phyloP scores from a whole-genome alignment of 2,797 vertebrate genomes.

The Luscinia luscinia region DNA sequence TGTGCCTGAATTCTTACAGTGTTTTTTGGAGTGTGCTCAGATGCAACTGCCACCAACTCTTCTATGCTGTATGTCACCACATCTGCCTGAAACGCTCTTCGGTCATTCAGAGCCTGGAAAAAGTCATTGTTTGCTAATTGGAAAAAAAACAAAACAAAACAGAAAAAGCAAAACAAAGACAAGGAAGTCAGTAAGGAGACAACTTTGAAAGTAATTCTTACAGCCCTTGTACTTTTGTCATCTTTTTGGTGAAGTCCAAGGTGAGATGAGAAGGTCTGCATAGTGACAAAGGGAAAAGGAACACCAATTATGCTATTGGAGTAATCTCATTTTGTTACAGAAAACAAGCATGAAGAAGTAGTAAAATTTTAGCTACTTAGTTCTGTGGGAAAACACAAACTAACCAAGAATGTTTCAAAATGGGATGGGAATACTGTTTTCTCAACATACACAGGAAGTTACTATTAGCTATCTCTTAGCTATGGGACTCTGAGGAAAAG shows the following conservation, averaged over 20 bases:
- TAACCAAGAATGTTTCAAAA: not conserved
- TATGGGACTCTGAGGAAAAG: not conserved
- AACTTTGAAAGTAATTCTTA: slow-evolving; percentile 28
- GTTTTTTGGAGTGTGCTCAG: slow-evolving; percentile 90
- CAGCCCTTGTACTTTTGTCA: slow-evolving; percentile 21
- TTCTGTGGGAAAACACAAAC: not conserved
- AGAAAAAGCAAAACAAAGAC: slow-evolving; percentile 57
- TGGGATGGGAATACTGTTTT: not conserved
- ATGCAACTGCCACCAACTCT: slow-evolving; percentile 85
- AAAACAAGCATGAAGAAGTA: not conserved
- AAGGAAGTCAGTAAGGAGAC: slow-evolving; percentile 39
- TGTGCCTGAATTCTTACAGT: slow-evolving; percentile 76
- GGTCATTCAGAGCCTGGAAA: slow-evolving; percentile 85
- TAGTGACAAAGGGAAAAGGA: slow-evolving; percentile 53
- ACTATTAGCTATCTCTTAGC: not conserved
- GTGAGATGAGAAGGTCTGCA: slow-evolving; percentile 29
- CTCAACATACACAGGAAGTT: not conserved
- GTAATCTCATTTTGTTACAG: not conserved
- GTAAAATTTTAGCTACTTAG: not conserved
- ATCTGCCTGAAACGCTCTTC: slow-evolving; percentile 76
- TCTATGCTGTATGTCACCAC: slow-evolving; percentile 81
- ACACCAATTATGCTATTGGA: slow-evolving; percentile 15
- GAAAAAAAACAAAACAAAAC: slow-evolving; percentile 33
- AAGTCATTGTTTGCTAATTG: slow-evolving; percentile 86
- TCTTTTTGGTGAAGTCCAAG: slow-evolving; percentile 38